Base-by-base conservation (phyloP, 1,140 invertebrate species). In the Phortica variegata region DNA sequence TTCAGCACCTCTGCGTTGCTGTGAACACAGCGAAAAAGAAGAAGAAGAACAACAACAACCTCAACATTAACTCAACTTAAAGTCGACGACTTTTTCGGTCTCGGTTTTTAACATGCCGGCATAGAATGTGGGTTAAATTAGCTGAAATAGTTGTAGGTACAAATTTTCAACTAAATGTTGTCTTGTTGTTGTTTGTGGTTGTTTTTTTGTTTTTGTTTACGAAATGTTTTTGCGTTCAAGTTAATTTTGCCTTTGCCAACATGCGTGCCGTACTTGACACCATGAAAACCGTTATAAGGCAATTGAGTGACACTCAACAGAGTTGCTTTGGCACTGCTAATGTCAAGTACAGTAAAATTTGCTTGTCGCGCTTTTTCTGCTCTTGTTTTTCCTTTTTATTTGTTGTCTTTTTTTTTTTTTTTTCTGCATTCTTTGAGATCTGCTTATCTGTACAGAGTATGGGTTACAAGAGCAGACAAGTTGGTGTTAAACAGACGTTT, bases 81-180 rank as follows among this genome's bases (percentile, higher is more conserved):
- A n/a, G n/a, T n/a, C n/a, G n/a, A n/a, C n/a, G n/a, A n/a, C n/a
- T n/a, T n/a, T n/a, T n/a, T n/a, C n/a, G n/a, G n/a, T n/a, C n/a
- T n/a, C n/a, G n/a, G n/a, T n/a, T n/a, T n/a, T n/a, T 29, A 29
- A 12, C 44, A 34, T n/a, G 13, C 55, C 23, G 62, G 49, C 58
- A 46, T 60, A 57, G 63, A 68, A 68, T 68, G 63, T 56, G 63
- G 47, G 44, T 50, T 41, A 59, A 68, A 68, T 68, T 68, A 68
- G 63, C 57, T 68, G 63, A 68, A 68, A 68, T 68, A 68, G 63
- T 68, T 68, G 63, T 68, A 68, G 63, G 63, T 68, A 68, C 63
- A 68, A 68, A 68, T 68, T 63, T 66, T 43, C 18, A 37, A 16
- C 32, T 43, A 34, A 16, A 12, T n/a, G 29, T 40, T 34, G 37